Base-by-base conservation (phyloP, 2,888 invertebrate genomes). In the Alsophila aescularia region DNA sequence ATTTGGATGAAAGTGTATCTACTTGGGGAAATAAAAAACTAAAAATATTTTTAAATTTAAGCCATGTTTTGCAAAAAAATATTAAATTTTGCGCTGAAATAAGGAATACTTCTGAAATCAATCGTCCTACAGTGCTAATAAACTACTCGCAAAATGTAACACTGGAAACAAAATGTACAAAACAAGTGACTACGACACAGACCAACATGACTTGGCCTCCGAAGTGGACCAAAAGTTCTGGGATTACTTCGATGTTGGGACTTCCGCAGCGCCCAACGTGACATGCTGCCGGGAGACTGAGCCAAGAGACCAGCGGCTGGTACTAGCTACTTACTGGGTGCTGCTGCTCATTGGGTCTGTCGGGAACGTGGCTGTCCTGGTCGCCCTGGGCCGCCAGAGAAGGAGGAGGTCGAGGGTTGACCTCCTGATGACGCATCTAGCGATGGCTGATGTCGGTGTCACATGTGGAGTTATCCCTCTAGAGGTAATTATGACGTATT, bases 381-480 rank as follows among this genome's bases (percentile, higher is more conserved):
- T 93, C 1, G 93, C 95, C 0, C 82, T 96, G 44, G 92, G 94
- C 50, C 90, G 93, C 31, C 92, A 93, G 0, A 81, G 95, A 27
- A 92, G 94, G 15, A 85, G 95, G 59, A 94, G 95, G 74, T 95
- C 95, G 0, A 84, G 96, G 21, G 95, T 97, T n/a, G 95, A 95
- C 55, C 76, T 96, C 60, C 93, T 97, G 89, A 96, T 96, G 79
- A 93, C 95, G 45, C 96, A 97, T 75, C 85, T 97, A 44, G 94
- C 96, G 0, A 87, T 96, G 0, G 97, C 97, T 1, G 97, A 97
- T 81, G 92, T 97, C 5, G 93, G 96, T 43, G 96, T 97, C 18
- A 96, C 96, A 0, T 96, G 96, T 73, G 93, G 96, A 43, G 95
- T 96, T 85, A 95, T 96, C 61, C 96, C 96, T 0, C 75, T 95